Conservation (phyloP, 1,140 invertebrate genomes). For the Meloidogyne exigua region DNA sequence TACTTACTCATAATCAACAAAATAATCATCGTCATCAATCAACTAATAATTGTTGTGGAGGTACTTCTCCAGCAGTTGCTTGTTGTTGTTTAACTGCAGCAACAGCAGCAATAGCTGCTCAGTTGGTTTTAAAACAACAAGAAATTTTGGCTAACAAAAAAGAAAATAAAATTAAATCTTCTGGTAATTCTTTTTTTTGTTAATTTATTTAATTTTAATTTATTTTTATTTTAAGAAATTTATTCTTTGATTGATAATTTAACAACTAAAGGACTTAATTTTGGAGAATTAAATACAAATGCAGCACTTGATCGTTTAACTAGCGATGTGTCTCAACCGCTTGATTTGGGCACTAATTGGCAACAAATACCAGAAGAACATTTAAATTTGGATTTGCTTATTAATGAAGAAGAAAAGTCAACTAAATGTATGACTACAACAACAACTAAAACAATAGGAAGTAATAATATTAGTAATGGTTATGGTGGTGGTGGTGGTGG, state of each 20-base stretch:
- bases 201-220: background rate
- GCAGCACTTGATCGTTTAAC: conserved; percentile 4
- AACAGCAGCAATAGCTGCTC: conserved; percentile 23
- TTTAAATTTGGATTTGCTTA: background rate
- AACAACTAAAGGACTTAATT: background rate
- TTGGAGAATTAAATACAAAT: background rate
- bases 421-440: background rate
- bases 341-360: background rate
- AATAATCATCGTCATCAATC: background rate
- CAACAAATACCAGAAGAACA: conserved; percentile 18
- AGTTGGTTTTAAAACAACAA: conserved; percentile 21
- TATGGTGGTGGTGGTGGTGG: background rate
- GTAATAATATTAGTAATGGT: too few relatives aligned
- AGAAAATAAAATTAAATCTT: conserved; percentile 7
- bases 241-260: background rate
- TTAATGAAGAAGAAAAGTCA: background rate
- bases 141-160: conserved; percentile 8
- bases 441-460: conserved; percentile 6
- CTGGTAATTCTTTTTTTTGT: background rate
- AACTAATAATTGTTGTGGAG: background rate
- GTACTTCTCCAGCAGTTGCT: background rate
- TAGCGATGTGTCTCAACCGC: conserved; percentile 4
- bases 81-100: conserved; percentile 24
- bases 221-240: background rate
- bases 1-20: background rate